These are phyloP conservation scores for Cataglyphis hispanica DNA, from an alignment of 1,140 invertebrate species.

Conservation along the genomic window DNA sequence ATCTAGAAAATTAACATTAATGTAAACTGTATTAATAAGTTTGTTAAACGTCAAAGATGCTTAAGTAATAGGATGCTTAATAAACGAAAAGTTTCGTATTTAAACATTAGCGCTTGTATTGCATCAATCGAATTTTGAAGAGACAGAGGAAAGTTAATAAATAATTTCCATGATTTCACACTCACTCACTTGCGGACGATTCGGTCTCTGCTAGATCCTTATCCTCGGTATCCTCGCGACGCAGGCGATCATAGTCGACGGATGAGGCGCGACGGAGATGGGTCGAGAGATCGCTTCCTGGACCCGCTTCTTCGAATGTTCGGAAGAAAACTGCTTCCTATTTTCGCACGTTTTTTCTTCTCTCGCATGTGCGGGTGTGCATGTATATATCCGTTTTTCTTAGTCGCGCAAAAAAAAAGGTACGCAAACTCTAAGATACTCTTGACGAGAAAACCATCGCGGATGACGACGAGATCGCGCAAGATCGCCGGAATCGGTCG, in stretches of 20 bases:
- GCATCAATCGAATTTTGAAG: not conserved
- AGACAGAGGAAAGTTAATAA: not conserved
- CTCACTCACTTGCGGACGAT: not conserved
- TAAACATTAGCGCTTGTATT: not conserved
- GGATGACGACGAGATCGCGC: constrained; percentile 27
- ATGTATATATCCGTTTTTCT: not conserved
- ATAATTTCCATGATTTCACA: not conserved
- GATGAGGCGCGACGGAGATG: constrained; percentile 24
- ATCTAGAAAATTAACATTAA: not conserved
- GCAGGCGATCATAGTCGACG: constrained; percentile 35
- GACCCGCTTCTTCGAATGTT: not conserved
- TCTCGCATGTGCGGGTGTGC: constrained; percentile 14
- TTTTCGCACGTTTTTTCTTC: not conserved
- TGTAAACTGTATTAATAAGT: not conserved
- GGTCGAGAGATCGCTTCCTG: constrained; percentile 31
- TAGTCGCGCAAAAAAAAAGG: no score
- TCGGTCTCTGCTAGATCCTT: constrained; percentile 33
- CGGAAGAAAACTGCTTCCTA: not conserved
- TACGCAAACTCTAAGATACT: not conserved
- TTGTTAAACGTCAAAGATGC: not conserved
- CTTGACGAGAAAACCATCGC: not conserved
- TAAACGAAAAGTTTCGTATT: not conserved
- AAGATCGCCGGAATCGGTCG: constrained; percentile 65
- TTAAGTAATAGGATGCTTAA: not conserved
- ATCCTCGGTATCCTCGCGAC: constrained; percentile 3